Percentiles rank a stretch among this genome's conserved stretches.
phyloP scores from a whole-genome alignment of 2,113 vertebrate genomes.

The Caloenas nicobarica region DNA sequence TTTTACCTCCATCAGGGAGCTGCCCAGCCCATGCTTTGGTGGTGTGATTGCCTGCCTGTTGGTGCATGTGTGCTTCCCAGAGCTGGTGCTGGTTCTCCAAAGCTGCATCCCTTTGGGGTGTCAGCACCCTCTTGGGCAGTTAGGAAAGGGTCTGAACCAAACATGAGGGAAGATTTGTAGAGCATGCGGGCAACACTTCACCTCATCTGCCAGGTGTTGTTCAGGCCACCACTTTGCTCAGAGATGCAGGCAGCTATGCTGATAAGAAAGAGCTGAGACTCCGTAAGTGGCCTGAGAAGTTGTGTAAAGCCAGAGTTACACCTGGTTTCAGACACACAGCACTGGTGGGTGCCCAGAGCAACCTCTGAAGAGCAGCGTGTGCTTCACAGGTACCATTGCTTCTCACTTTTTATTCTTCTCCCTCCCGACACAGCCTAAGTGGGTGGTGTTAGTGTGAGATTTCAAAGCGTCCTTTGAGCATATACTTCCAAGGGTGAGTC shows the following conservation, averaged over 20 bases:
- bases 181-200: fast-evolving
- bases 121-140: not conserved
- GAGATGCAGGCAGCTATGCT: not conserved
- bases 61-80: fast-evolving
- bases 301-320: fast-evolving
- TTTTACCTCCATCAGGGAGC: fast-evolving
- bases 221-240: fast-evolving
- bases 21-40: fast-evolving
- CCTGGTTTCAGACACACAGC: not conserved
- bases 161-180: not conserved
- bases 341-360: fast-evolving
- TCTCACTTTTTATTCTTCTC: not conserved
- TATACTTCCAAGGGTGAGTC: not conserved
- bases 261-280: not conserved
- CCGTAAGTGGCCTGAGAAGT: fast-evolving
- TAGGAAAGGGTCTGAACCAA: not conserved
- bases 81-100: not conserved
- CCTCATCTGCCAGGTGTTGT: not conserved
- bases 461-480: not conserved
- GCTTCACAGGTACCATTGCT: not conserved
- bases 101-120: not conserved
- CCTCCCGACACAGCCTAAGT: not conserved
- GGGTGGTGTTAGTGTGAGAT: not conserved
- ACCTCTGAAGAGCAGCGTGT: not conserved
- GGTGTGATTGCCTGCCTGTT: not conserved